A percentile compares a stretch with the other conserved stretches of the same genome.
Conservation (phyloP, 2,888 invertebrate genomes). For the Chrysina gloriosa region DNA sequence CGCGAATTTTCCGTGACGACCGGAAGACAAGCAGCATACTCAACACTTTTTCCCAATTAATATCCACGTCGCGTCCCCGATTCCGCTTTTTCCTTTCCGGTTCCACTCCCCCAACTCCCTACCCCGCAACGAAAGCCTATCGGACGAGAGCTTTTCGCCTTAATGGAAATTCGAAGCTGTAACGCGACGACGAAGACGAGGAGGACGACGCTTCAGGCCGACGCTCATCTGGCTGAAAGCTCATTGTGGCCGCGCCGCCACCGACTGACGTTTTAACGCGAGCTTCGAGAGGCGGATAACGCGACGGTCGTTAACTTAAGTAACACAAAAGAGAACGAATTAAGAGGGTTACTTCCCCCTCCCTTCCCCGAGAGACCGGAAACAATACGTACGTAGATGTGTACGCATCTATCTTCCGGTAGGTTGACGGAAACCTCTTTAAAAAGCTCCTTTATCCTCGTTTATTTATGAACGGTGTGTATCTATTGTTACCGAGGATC, state of each 20-base stretch:
- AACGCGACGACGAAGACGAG: constrained; percentile 14
- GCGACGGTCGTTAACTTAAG: constrained; percentile 62
- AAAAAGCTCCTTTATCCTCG: too few relatives aligned
- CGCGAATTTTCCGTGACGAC: too few relatives aligned
- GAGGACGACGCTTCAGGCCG: constrained; percentile 3
- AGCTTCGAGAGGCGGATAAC: neutral
- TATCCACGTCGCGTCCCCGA: too few relatives aligned
- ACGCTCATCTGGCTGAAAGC: constrained; percentile 24
- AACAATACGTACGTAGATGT: constrained; percentile 64
- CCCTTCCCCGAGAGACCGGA: constrained; percentile 61
- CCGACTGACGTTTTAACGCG: neutral
- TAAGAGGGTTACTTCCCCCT: constrained; percentile 66
- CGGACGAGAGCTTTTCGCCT: constrained; percentile 9
- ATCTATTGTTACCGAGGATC: too few relatives aligned
- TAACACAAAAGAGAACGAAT: constrained; percentile 63
- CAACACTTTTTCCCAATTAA: too few relatives aligned
- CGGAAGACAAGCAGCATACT: too few relatives aligned
- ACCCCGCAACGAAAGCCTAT: too few relatives aligned
- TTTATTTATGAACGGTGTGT: too few relatives aligned
- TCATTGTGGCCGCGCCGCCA: constrained; percentile 9
- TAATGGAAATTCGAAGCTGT: constrained; percentile 31
- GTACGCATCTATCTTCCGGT: constrained; percentile 66
- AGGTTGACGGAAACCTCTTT: constrained; percentile 35
- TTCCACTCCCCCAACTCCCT: too few relatives aligned
- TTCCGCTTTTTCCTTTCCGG: too few relatives aligned